These are phyloP conservation scores for Geopemphigus sp. DNA, from an alignment of 1,140 invertebrate species.

Conservation along the genomic window DNA sequence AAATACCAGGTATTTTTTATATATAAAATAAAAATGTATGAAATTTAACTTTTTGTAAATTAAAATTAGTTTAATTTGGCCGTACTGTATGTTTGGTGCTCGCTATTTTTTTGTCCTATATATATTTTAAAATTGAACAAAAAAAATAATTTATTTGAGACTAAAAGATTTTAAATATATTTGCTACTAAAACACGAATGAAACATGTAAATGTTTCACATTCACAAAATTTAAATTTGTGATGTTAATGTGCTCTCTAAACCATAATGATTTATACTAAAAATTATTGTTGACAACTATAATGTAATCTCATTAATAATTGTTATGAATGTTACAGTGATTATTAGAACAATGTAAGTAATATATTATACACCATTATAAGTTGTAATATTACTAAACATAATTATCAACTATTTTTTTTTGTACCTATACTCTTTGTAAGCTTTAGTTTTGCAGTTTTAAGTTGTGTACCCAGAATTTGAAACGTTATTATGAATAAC, in stretches of 20 bases:
- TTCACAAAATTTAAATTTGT: too few species aligned
- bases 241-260: conserved; percentile 18
- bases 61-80: conserved; percentile 17
- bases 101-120: conserved; percentile 16
- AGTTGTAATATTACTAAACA: not conserved
- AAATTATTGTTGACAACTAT: not conserved
- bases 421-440: not conserved
- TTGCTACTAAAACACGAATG: not conserved
- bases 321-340: not conserved
- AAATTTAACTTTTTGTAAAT: conserved; percentile 27
- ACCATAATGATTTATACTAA: not conserved
- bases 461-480: not conserved
- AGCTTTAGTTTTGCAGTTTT: not conserved
- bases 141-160: not conserved
- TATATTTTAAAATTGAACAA: not conserved
- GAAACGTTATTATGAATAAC: not conserved
- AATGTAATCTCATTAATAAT: not conserved
- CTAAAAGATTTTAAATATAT: not conserved
- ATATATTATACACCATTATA: not conserved
- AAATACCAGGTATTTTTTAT: conserved; percentile 5
- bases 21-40: conserved; percentile 13
- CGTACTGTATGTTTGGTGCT: conserved; percentile 34
- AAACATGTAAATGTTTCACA: not conserved
- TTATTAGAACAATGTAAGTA: too few species aligned
- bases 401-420: not conserved